Base-by-base conservation (phyloP, 2,888 invertebrate genomes). In the Deroplatys truncata region DNA sequence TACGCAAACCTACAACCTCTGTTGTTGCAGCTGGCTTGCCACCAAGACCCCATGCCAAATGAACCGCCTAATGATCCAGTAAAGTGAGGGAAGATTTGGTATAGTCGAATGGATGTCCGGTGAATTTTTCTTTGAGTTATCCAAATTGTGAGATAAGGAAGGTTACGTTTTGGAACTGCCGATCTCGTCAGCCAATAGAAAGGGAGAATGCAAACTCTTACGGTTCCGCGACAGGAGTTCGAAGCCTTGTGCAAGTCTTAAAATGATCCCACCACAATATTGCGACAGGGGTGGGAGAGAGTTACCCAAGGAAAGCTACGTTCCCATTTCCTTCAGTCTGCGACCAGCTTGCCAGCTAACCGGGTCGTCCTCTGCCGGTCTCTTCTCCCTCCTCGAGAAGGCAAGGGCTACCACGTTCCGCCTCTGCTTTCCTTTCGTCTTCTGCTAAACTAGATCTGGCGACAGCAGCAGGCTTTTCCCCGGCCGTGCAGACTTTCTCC, bases 251-350 rank as follows among this genome's bases (percentile, higher is more conserved):
- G 86, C 86, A 86, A 86, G 86, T 72, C 43, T 72, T 72, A 72
- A 72, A 72, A 72, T 72, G 2, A 82, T 28, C 86, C 82, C 86
- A 16, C 86, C 86, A 82, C 85, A 25, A 72, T 72, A 16, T 20
- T 25, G 25, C 56, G 16, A 25, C 56, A 72, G 25, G 56, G 56
- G 56, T 72, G 56, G 56, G 56, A 72, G 56, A 72, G 56, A 72
- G 56, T 72, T 72, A 29, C 2, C 20, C 28, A 72, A 86, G 28
- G 86, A 86, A 86, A 86, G 86, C 72, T 7, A 72, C 72, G 86
- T 86, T 82, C 86, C n/a, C 86, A 86, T 86, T 86, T 86, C 86
- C 20, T 72, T 86, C 82, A 86, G 86, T 86, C 86, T 86, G 86
- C 82, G 86, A 86, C 86, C 86, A 86, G 86, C 82, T 29, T 25